Evolutionary conservation across 2,888 invertebrate species (phyloP).

Genomic region (Keiferia lycopersicella): DNA sequence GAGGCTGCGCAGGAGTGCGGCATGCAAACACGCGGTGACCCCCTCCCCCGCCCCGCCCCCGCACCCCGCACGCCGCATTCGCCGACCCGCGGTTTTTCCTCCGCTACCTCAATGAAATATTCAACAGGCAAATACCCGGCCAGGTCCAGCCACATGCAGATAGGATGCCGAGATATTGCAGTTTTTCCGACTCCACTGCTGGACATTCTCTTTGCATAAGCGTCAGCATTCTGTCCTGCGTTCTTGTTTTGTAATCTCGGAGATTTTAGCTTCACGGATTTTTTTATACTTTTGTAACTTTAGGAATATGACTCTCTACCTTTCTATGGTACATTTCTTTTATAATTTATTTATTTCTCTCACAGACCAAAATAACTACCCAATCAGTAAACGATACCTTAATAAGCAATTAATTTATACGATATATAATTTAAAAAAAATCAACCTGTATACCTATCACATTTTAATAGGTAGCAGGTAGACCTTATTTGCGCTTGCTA

Average conservation of each 20-base stretch:
- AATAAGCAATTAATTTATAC: no score
- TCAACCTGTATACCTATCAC: no score
- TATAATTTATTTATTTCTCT: no score
- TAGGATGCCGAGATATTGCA: conserved; percentile 1
- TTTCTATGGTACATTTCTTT: no score
- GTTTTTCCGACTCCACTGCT: background rate
- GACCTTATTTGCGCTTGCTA: no score
- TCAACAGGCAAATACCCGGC: conserved; percentile 28
- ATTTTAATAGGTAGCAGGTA: no score
- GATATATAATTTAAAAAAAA: no score
- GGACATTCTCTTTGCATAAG: conserved; percentile 1
- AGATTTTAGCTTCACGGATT: background rate
- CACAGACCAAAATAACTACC: no score
- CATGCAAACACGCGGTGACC: conserved; percentile 31
- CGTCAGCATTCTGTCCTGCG: background rate
- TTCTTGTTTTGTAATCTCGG: background rate
- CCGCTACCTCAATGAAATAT: conserved; percentile 35
- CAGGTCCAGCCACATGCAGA: background rate
- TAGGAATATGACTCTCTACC: no score
- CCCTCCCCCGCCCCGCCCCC: background rate
- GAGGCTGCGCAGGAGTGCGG: conserved; percentile 15
- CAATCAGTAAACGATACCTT: no score
- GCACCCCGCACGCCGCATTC: conserved; percentile 1
- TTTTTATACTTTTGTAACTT: no score
- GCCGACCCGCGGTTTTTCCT: conserved; percentile 1